Base-by-base conservation (phyloP, 2,888 invertebrate genomes). In the Electrophaes corylata region DNA sequence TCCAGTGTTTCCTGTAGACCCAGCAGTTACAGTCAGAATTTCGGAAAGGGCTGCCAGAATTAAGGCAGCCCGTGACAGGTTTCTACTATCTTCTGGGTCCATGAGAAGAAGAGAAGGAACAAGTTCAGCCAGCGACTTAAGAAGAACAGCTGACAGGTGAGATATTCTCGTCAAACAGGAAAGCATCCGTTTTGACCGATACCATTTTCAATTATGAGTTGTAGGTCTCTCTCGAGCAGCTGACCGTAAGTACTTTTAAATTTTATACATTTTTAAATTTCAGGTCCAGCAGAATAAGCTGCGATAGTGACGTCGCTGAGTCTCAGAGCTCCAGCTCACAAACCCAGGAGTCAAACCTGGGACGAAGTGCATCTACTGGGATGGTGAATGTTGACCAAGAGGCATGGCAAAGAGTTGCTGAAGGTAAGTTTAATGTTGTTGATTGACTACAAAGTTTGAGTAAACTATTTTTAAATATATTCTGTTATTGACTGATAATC, bases 361-460 rank as follows among this genome's bases (percentile, higher is more conserved):
- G 94, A 0, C 95, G 96, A 70, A 96, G 95, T 26, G 94, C 95
- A 0, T 96, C 96, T 64, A 96, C 94, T 0, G 96, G 96, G n/a
- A 95, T 96, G 94, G 95, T 96, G 55, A 94, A 95, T 68, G 91
- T 95, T 0, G 94, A 95, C 62, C 85, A 92, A 4, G 92, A 93
- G 19, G 88, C 93, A 0, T 94, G 93, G 84, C 92, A 92, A 65
- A 88, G 94, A 64, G 89, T 94, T 12, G 76, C 91, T 56, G 91
- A 88, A 75, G 87, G 91, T 88, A 64, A 23, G 39, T 14, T 14
- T 14, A 12, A 29, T 2, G 6, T n/a, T 1, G 4, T 33, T 4
- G 0, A 12, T 12, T n/a, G n/a, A n/a, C n/a, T n/a, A n/a, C n/a
- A n/a, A n/a, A n/a, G n/a, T n/a, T n/a, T n/a, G n/a, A n/a, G n/a